Base-by-base conservation (phyloP, 2,888 invertebrate species). In the Synergus japonicus region DNA sequence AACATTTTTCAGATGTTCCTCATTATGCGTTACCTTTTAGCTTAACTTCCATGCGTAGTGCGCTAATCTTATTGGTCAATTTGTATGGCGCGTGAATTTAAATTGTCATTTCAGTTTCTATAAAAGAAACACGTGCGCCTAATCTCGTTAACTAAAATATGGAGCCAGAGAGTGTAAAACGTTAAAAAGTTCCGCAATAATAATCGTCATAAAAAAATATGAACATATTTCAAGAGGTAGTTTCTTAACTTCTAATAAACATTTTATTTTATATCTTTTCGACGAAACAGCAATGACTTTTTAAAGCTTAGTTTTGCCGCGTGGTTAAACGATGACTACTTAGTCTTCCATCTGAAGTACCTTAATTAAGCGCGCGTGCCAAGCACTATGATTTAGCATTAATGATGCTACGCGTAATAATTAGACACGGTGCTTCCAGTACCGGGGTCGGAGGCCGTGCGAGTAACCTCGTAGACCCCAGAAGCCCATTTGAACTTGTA, bases 371-470 rank as follows among this genome's bases (percentile, higher is more conserved):
- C 18, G 43, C 44, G 37, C 73, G 44, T 15, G 73, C 46, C 66
- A 44, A 58, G 46, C 54, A 54, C 54, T 73, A 46, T 73, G 73
- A 73, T 54, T 73, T 73, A 49, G 37, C 46, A 73, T 73, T 73
- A 73, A 73, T 66, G 37, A 65, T 69, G 49, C 8, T 18, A 49
- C 29, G 54, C 37, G 46, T 73, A 73, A 49, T 73, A 73, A 73
- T 73, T 73, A 58, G 73, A 73, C 29, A 13, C 22, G 49, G 49
- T 29, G 73, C 73, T 73, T 73, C 73, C 73, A 29, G 15, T 49
- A 4, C 10, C 5, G 5, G 8, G 66, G 66, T 66, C 66, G 18
- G 10, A 66, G 66, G 41, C 43, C 66, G 18, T 66, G 66, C 18
- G 66, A 66, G 18, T 66, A 43, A 66, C 41, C 41, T 18, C 66